Evolutionary conservation across 2,113 vertebrate genomes (phyloP).

Genomic region (Chloropsis cyanopogon): DNA sequence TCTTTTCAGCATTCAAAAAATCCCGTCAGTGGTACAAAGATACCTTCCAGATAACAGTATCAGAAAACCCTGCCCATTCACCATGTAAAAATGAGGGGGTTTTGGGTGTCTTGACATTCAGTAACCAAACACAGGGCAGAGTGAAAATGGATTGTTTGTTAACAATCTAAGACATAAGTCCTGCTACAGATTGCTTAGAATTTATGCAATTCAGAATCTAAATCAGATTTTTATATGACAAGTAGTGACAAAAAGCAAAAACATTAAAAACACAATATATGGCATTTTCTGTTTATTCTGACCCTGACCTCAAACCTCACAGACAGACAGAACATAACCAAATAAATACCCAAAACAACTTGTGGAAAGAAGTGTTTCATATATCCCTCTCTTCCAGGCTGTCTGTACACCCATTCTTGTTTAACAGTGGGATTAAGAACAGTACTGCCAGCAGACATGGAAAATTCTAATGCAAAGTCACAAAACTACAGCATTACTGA

Average conservation of each 20-base stretch:
- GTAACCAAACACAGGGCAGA: not conserved
- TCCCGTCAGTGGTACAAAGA: not conserved
- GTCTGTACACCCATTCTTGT: not conserved
- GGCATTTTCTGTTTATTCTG: not conserved
- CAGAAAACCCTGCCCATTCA: not conserved
- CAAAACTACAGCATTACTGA: not conserved
- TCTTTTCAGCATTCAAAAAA: not conserved
- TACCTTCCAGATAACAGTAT: not conserved
- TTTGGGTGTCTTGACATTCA: not conserved
- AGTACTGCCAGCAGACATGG: not conserved
- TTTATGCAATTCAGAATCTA: not conserved
- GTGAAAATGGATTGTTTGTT: not conserved
- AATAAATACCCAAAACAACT: not conserved
- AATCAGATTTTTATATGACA: not conserved
- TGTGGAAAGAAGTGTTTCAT: not conserved
- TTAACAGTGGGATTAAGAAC: not conserved
- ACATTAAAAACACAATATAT: not conserved
- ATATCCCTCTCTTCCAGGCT: not conserved
- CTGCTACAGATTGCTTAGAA: not conserved
- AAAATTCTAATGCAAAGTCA: not conserved
- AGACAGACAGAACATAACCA: not conserved
- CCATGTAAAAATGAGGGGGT: not conserved
- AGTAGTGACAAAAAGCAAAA: not conserved
- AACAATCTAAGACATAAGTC: not conserved
- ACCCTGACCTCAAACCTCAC: not conserved